Base-by-base conservation (phyloP, 2,888 invertebrate genomes). In the Endotricha flammealis region DNA sequence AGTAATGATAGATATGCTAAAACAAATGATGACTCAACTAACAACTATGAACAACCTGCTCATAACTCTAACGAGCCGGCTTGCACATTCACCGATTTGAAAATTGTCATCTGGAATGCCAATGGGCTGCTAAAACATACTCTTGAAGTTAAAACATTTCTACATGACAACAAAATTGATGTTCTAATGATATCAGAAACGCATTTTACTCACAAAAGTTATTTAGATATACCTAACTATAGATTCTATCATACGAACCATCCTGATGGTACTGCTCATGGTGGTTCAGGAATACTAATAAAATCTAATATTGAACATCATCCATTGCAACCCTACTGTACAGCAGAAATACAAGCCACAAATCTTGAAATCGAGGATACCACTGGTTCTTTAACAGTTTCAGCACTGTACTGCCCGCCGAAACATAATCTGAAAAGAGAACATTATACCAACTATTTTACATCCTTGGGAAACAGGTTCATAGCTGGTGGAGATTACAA, bases 241-340 rank as follows among this genome's bases (percentile, higher is more conserved):
- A 38, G 12, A 6, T 16, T 48, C 0, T 52, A 58, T 20, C n/a
- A 28, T 1, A 53, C 53, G 1, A 45, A 38, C n/a, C 53, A 58
- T 13, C 53, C 56, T 0, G 52, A 53, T 41, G 51, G 53, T 1
- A 48, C 17, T 6, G 46, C 50, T 6, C 49, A 53, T 29, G 54
- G 34, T 4, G 50, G 54, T 9, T 38, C 40, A 3, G 53, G 48
- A 0, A 33, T 51, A 1, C 10, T 50, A 1, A 41, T 51, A 8
- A n/a, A n/a, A n/a, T n/a, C n/a, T n/a, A n/a, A n/a, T n/a, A n/a
- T n/a, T n/a, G n/a, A n/a, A n/a, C n/a, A 50, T 24, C 30, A 45
- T 2, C 20, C 10, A 8, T 8, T 17, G 9, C 22, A 11, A 10
- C 8, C 20, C 8, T 44, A 36, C 17, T n/a, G 22, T 3, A 41